Conservation (phyloP, 2,888 invertebrate genomes). For the Scrobipalpa atriplicella region DNA sequence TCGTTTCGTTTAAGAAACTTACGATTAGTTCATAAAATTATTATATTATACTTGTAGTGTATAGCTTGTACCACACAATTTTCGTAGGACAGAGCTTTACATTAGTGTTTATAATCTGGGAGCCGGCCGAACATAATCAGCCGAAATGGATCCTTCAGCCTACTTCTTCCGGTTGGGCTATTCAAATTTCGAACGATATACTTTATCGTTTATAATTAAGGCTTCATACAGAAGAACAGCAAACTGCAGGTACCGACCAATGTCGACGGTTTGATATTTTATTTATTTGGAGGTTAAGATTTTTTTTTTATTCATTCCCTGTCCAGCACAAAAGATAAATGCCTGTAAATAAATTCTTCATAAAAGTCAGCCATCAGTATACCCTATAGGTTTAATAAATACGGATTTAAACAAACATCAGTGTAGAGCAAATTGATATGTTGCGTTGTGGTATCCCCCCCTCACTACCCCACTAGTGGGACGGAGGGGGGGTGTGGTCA, state of each 20-base stretch:
- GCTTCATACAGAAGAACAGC: no score
- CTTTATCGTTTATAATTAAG: no score
- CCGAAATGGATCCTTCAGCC: constrained; percentile 38
- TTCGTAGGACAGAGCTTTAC: constrained; percentile 57
- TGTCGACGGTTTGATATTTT: no score
- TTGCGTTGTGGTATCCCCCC: background rate
- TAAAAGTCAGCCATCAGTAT: background rate
- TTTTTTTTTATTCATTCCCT: no score
- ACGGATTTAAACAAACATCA: background rate
- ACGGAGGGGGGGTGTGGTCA: background rate
- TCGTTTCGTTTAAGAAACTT: no score
- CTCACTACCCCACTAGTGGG: background rate
- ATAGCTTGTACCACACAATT: constrained; percentile 32
- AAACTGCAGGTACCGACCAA: no score
- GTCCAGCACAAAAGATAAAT: no score
- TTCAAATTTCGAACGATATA: constrained; percentile 2
- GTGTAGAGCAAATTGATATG: background rate
- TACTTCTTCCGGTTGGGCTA: constrained; percentile 11
- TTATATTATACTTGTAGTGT: background rate
- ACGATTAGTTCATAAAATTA: background rate
- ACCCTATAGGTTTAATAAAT: background rate
- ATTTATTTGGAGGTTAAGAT: no score
- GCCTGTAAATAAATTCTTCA: background rate
- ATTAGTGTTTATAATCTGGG: constrained; percentile 69
- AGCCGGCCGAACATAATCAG: constrained; percentile 52